Evolutionary conservation across 2,113 vertebrate species (phyloP), one percentile per base, ranked within the genome.

Genomic region (Uropsilus gracilis): DNA sequence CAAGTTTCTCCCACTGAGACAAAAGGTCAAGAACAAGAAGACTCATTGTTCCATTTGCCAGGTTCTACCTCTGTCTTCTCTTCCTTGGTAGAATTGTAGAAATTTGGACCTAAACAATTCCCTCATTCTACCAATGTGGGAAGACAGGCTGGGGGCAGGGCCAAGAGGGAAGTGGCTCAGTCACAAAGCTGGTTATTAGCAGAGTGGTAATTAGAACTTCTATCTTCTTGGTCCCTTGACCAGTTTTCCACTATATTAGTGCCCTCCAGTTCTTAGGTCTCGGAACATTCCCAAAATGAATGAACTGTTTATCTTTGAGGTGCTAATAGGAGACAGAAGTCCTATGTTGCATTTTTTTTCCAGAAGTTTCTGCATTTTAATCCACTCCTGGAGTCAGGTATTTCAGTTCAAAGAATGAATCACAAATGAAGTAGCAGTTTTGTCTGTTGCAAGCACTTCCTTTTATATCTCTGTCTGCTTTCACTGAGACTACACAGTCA

Each of bases 391-490:
- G 75, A 64, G 68, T 89, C 83, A 83, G 84, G 59, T 55, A 48
- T 73, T 82, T 82, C 66, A 85, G 18, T 81, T 93, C 68, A 88
- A 92, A 24, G 34, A 63, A 8, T 78, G n/a, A 81, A 53, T 78
- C 69, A 94, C 94, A 82, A 71, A 78, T 75, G 50, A 73, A 48
- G 63, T 18, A 75, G 48, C 37, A 8, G 34, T 59, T 24, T 18
- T 37, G 8, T 44, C 64, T 94, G 30, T 88, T 66, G 55, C n/a
- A 26, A 69, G 22, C 0, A 0, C 68, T 57, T 89, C 32, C 28
- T 91, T 93, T 84, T 61, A 72, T 83, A 89, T 95, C 84, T 90
- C 86, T 81, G 88, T 24, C 76, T 90, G 46, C 10, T 8, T 64
- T 66, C 18, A 37, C 34, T 24, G n/a, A 87, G 18, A 50, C 71